These are phyloP conservation scores for Apistogramma diplotaenia DNA, from an alignment of 2,113 vertebrate genomes.

Conservation along the genomic window DNA sequence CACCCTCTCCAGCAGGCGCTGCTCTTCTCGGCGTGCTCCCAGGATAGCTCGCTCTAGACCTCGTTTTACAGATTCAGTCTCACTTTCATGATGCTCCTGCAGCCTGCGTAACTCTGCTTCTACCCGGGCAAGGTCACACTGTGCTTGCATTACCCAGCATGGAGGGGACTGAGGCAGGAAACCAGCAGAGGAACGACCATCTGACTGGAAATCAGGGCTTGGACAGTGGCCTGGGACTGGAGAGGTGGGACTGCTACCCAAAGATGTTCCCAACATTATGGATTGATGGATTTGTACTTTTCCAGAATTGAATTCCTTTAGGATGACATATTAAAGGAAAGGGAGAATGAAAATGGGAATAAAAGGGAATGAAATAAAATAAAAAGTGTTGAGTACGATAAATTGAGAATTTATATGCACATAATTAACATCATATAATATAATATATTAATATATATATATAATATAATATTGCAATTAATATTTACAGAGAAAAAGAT, in stretches of 20 bases:
- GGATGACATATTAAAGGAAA: not conserved
- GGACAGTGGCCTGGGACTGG: conserved; percentile 16
- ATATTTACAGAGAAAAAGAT: not conserved
- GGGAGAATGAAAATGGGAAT: too few relatives aligned
- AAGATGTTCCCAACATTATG: conserved; percentile 49
- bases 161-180: conserved; percentile 25
- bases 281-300: not conserved
- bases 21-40: conserved; percentile 73
- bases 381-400: not conserved
- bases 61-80: conserved; percentile 54
- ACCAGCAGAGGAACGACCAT: not conserved
- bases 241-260: conserved; percentile 42
- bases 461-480: not conserved
- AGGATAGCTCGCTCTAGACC: conserved; percentile 73
- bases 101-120: conserved; percentile 65
- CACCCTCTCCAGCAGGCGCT: conserved; percentile 73
- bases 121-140: conserved; percentile 61
- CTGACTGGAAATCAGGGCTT: conserved; percentile 27
- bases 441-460: too few relatives aligned
- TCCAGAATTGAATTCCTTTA: conserved; percentile 12
- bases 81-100: conserved; percentile 52
- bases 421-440: not conserved
- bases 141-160: conserved; percentile 69
- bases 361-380: not conserved
- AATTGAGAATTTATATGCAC: not conserved